Percentiles rank a stretch among this genome's conserved stretches.
phyloP scores from a whole-genome alignment of 2,888 invertebrate species.

The Allolobophora icterica region DNA sequence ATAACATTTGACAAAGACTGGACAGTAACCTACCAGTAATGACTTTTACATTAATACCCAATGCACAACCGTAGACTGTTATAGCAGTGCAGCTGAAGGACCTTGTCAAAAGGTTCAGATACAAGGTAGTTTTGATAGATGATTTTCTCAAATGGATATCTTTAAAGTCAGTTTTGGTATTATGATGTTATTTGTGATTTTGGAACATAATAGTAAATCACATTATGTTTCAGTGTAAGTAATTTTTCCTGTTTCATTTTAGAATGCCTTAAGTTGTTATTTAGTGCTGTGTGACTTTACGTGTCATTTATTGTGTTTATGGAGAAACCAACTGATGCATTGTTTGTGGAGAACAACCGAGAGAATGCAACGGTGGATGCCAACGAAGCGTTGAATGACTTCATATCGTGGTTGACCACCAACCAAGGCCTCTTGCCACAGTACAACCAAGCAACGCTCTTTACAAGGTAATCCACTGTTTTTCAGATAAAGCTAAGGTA shows the following conservation, averaged over 20 bases:
- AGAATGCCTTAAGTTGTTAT: neutral
- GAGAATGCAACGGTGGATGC: neutral
- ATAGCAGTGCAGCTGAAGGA: too few relatives aligned
- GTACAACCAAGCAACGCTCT: neutral
- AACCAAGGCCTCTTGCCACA: neutral
- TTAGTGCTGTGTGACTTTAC: neutral
- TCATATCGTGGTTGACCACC: neutral
- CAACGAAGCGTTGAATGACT: neutral
- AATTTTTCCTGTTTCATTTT: neutral
- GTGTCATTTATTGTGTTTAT: neutral
- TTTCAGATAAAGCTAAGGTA: neutral
- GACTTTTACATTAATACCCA: too few relatives aligned
- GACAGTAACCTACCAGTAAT: too few relatives aligned
- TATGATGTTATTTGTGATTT: neutral
- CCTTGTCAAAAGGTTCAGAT: too few relatives aligned
- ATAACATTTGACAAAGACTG: too few relatives aligned
- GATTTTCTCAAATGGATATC: too few relatives aligned
- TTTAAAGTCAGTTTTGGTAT: too few relatives aligned
- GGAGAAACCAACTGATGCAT: neutral
- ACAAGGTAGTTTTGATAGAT: too few relatives aligned
- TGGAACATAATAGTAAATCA: neutral
- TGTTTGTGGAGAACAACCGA: neutral
- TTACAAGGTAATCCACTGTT: neutral
- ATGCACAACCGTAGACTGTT: too few relatives aligned
- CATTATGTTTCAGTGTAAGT: neutral